Evolutionary conservation across 2,797 vertebrate species (phyloP).

Genomic region (Hemibagrus guttatus): DNA sequence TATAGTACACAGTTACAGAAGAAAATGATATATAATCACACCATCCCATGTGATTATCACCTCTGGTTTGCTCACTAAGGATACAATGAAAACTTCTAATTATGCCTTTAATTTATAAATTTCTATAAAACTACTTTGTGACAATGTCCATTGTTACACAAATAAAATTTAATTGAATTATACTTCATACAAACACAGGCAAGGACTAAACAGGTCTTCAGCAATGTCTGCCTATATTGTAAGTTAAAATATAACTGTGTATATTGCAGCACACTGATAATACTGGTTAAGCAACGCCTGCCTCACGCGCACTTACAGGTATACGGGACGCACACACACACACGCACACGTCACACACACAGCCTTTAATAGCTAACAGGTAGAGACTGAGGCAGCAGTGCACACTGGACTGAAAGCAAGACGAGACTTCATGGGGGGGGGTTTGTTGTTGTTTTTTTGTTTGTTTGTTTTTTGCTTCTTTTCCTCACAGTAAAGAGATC

Average conservation of each 20-base stretch:
- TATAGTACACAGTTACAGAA: no score
- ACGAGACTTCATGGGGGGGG: neutral
- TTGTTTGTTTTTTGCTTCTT: neutral
- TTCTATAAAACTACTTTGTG: no score
- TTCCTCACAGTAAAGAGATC: neutral
- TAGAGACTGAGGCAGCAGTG: neutral
- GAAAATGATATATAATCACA: no score
- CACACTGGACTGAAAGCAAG: neutral
- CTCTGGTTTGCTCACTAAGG: no score
- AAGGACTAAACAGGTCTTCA: neutral
- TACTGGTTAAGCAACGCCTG: neutral
- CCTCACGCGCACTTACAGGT: neutral
- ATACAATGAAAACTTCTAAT: no score
- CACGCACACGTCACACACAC: neutral
- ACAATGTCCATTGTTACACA: no score
- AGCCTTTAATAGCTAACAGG: neutral
- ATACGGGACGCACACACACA: neutral
- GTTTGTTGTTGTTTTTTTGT: no score
- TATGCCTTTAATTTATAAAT: no score
- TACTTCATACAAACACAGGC: neutral
- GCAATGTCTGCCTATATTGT: neutral
- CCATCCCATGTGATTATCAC: no score
- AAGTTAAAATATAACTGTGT: neutral
- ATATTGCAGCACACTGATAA: neutral
- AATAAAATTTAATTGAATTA: no score